A percentile compares a stretch with the other conserved stretches of the same genome.
phyloP scores from a whole-genome alignment of 2,113 vertebrate genomes.

The Calyptommatus sinebrachiatus region DNA sequence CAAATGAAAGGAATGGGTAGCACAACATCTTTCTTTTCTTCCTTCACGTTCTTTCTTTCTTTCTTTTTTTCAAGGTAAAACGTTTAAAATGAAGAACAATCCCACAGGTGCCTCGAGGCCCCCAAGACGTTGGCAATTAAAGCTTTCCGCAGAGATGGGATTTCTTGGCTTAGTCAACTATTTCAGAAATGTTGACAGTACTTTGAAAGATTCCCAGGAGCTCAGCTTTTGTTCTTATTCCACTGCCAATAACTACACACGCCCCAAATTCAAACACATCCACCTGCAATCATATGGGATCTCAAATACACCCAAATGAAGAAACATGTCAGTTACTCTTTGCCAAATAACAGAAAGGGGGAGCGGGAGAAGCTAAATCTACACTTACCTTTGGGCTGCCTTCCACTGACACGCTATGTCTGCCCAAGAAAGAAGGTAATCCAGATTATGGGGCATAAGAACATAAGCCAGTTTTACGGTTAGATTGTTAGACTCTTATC shows the following conservation, averaged over 20 bases:
- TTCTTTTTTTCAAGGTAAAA: background rate
- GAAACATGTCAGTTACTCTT: constrained; percentile 40
- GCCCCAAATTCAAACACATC: background rate
- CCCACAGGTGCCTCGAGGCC: constrained; percentile 58
- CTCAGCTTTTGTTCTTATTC: constrained; percentile 23
- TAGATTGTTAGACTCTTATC: too few relatives aligned
- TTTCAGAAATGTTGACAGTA: constrained; percentile 60
- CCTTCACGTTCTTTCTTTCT: too few relatives aligned
- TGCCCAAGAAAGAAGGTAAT: too few relatives aligned
- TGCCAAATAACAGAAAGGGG: background rate
- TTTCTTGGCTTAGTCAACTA: constrained; percentile 61
- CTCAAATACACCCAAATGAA: constrained; percentile 9
- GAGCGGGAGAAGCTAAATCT: constrained; percentile 4
- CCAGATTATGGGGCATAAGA: too few relatives aligned
- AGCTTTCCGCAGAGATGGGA: constrained; percentile 32
- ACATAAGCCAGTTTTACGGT: too few relatives aligned
- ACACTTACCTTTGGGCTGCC: too few relatives aligned
- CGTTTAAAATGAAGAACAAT: constrained; percentile 48
- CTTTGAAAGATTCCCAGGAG: constrained; percentile 46
- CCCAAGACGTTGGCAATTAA: constrained; percentile 51
- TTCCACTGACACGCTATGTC: too few relatives aligned
- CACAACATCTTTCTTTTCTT: background rate
- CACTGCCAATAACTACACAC: constrained; percentile 21
- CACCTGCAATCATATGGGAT: background rate
- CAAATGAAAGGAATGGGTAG: background rate